Base-by-base conservation (phyloP, 2,113 vertebrate genomes). In the Glaucomys volans region DNA sequence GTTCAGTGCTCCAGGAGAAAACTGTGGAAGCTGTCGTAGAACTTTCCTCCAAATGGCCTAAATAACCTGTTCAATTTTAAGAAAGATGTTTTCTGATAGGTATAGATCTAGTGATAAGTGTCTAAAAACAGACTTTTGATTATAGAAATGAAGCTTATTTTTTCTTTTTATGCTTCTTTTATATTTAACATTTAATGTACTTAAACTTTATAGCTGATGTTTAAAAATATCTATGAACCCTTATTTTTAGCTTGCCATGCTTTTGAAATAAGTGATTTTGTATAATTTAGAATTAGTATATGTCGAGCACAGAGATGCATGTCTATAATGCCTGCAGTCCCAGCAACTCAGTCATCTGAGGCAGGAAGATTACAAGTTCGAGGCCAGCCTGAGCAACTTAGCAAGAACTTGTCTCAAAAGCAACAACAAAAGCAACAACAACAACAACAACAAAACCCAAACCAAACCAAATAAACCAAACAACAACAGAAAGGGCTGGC, bases 91-190 rank as follows among this genome's bases (percentile, higher is more conserved):
- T 95, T 59, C 37, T 10, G 50, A 20, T 80, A 77, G 32, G 35
- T 40, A 79, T 54, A 93, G 79, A 86, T 79, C 87, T 92, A 87
- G 37, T 32, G 26, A 66, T 40, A 4, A 59, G 28, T 75, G 47
- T 54, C 42, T 93, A 54, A 40, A 94, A 94, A 80, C 12, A 94
- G 28, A 67, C 26, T 86, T 81, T 96, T 92, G 69, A 81, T 74
- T 74, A 44, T 37, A 92, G 87, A 89, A 87, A 75, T 86, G 80
- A 69, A 92, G 52, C 2, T 66, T 84, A 44, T 67, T 87, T 84
- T 96, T 89, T 71, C 42, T 82, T 87, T 75, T 76, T 54, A 66
- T 83, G 47, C 28, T 84, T 75, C 67, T 75, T 94, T 77, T 67
- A 37, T 83, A 47, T 94, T 91, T 94, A 86, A 28, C 6, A 54